Percentiles rank a stretch among this genome's conserved stretches.
phyloP scores from a whole-genome alignment of 2,888 invertebrate genomes.

The Thymelicus lineola region DNA sequence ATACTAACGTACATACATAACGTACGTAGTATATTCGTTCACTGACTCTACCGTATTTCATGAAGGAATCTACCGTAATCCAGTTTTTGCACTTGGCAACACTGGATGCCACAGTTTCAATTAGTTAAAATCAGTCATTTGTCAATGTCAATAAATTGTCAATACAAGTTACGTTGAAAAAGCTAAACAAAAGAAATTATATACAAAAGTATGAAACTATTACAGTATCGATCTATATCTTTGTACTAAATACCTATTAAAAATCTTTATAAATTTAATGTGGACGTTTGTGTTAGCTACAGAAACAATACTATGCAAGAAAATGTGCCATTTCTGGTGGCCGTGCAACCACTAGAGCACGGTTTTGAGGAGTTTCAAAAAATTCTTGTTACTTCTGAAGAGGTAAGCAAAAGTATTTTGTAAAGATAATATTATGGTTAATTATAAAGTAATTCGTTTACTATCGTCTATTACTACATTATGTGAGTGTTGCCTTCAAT shows the following conservation, averaged over 20 bases:
- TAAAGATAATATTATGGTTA: neutral
- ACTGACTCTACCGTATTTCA: too few species aligned
- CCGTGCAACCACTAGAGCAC: slow-evolving; percentile 61
- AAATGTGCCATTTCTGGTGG: slow-evolving; percentile 55
- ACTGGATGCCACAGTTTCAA: too few species aligned
- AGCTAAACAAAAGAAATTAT: neutral
- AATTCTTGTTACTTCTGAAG: slow-evolving; percentile 60
- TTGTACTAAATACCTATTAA: neutral
- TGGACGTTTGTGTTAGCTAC: neutral
- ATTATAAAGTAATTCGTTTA: neutral
- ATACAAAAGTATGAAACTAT: neutral
- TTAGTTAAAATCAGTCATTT: too few species aligned
- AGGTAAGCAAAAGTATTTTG: slow-evolving; percentile 54
- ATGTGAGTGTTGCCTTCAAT: too few species aligned
- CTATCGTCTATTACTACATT: neutral
- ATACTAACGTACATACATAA: too few species aligned
- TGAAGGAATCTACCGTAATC: too few species aligned
- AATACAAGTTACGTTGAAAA: neutral
- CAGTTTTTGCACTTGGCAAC: too few species aligned
- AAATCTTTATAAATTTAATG: neutral
- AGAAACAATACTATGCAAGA: slow-evolving; percentile 53
- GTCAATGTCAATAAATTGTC: too few species aligned
- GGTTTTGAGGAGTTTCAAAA: slow-evolving; percentile 59
- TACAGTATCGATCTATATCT: neutral
- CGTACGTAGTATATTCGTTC: too few species aligned